Evolutionary conservation across 1,140 invertebrate species (phyloP).

Genomic region (Cyclargus thomasi): DNA sequence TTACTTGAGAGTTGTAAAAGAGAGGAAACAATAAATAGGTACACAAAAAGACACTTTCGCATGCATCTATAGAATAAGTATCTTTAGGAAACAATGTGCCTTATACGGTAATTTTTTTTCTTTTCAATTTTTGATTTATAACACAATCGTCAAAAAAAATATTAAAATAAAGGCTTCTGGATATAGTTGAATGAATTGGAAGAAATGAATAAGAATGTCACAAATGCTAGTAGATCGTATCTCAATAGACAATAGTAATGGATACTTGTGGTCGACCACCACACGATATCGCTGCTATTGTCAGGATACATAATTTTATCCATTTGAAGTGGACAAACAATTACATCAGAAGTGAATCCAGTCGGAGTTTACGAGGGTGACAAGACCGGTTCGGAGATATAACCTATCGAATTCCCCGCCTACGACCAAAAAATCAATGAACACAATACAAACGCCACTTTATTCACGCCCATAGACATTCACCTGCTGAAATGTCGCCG

Average conservation of each 20-base stretch:
- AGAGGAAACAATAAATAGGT: too few species aligned
- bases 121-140: too few species aligned
- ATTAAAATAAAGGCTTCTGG: background rate
- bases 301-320: background rate
- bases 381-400: background rate
- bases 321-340: background rate
- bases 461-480: conserved; percentile 28
- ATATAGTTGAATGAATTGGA: background rate
- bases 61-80: too few species aligned
- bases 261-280: background rate
- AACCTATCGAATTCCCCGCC: background rate
- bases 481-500: conserved; percentile 34
- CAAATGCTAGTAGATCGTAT: background rate
- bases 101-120: too few species aligned
- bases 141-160: too few species aligned
- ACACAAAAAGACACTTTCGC: too few species aligned
- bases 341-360: background rate
- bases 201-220: background rate
- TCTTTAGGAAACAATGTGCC: too few species aligned
- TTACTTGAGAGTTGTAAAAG: too few species aligned
- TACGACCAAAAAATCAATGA: background rate
- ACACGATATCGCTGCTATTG: background rate
- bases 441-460: conserved; percentile 24
- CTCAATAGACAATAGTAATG: conserved; percentile 3
- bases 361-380: background rate